A percentile compares a stretch with the other conserved stretches of the same genome.
Evolutionary conservation across 2,888 invertebrate species (phyloP).

Genomic region (Neoascia interrupta): DNA sequence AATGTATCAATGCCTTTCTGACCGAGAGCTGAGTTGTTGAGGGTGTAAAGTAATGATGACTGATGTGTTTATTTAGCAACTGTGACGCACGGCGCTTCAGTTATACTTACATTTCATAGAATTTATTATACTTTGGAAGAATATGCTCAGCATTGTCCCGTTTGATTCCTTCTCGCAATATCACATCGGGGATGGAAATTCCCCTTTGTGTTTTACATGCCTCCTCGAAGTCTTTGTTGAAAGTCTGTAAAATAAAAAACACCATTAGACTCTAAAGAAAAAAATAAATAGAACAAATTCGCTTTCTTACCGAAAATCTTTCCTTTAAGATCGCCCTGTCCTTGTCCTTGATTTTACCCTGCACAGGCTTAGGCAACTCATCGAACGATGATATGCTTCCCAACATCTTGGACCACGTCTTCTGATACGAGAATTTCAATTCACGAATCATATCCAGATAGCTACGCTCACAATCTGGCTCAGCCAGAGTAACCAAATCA

Average conservation of each 20-base stretch:
- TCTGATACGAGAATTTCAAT: slow-evolving; percentile 83
- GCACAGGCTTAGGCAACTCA: slow-evolving; percentile 84
- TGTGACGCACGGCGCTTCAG: no score
- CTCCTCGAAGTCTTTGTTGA: slow-evolving; percentile 98
- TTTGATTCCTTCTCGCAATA: slow-evolving; percentile 92
- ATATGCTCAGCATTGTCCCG: slow-evolving; percentile 93
- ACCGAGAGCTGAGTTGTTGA: no score
- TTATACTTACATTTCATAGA: slow-evolving; percentile 86
- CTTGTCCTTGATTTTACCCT: slow-evolving; percentile 90
- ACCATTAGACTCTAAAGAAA: not conserved
- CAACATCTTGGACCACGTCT: slow-evolving; percentile 91
- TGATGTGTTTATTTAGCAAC: no score
- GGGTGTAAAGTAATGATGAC: no score
- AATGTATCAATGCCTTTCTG: no score
- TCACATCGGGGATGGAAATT: slow-evolving; percentile 96
- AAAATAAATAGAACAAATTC: no score
- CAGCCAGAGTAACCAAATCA: slow-evolving; percentile 89
- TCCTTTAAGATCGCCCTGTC: slow-evolving; percentile 93
- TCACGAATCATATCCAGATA: slow-evolving; percentile 93
- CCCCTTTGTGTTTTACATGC: slow-evolving; percentile 90
- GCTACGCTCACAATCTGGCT: slow-evolving; percentile 91
- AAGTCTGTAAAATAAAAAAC: slow-evolving; percentile 83
- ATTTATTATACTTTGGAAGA: slow-evolving; percentile 90
- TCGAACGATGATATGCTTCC: slow-evolving; percentile 86
- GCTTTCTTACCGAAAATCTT: slow-evolving; percentile 87